These are phyloP conservation scores for Steatocranus sp. DNA, from an alignment of 2,797 vertebrate species.

Conservation along the genomic window DNA sequence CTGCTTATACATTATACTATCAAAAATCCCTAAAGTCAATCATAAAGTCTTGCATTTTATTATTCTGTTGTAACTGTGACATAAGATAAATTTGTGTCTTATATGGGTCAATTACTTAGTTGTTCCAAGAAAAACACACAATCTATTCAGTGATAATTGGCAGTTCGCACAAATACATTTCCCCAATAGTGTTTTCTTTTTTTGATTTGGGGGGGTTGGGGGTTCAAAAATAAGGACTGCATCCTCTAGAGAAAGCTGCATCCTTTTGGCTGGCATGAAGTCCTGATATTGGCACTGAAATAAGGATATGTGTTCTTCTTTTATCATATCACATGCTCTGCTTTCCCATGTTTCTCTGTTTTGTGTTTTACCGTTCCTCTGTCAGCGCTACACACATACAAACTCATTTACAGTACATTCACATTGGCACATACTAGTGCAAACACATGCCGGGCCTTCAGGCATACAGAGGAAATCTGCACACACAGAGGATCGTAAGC, in stretches of 20 bases:
- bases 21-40: background rate
- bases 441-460: slow-evolving; percentile 5
- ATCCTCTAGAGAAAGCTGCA: slow-evolving; percentile 13
- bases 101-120: background rate
- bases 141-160: background rate
- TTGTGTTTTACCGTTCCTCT: background rate
- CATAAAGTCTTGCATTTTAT: background rate
- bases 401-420: background rate
- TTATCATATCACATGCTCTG: slow-evolving; percentile 3
- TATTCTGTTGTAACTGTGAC: background rate
- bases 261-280: slow-evolving; percentile 19
- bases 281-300: slow-evolving; percentile 37
- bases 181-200: background rate
- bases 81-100: background rate
- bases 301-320: slow-evolving; percentile 19
- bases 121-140: background rate
- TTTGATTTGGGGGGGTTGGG: background rate
- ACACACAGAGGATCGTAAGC: background rate
- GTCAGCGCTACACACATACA: background rate
- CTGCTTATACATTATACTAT: background rate
- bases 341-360: background rate
- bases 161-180: background rate
- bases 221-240: slow-evolving; percentile 24
- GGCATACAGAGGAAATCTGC: background rate
- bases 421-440: background rate